These are phyloP conservation scores for Eristalis pertinax DNA, from an alignment of 2,888 invertebrate species.

Conservation along the genomic window DNA sequence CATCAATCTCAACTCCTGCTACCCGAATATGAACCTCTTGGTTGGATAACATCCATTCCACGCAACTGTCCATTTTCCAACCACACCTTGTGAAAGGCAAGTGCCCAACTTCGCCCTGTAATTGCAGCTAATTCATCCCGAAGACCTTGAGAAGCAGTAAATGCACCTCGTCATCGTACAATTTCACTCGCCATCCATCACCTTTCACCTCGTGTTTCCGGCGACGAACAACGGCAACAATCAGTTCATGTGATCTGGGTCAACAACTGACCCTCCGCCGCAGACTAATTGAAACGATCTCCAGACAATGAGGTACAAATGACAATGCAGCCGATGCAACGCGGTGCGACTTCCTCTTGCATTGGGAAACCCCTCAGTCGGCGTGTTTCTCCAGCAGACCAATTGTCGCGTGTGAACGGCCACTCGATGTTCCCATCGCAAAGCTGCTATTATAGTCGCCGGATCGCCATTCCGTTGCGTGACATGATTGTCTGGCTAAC, in stretches of 20 bases:
- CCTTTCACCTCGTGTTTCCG: background rate
- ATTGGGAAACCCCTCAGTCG: constrained; percentile 18
- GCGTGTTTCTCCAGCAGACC: background rate
- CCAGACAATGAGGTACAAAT: background rate
- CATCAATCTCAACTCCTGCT: too few species aligned
- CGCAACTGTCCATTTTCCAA: too few species aligned
- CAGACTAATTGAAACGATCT: background rate
- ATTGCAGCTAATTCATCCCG: too few species aligned
- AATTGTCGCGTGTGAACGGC: constrained; percentile 40
- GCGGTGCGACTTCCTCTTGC: constrained; percentile 18
- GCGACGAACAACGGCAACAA: background rate
- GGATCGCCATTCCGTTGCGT: constrained; percentile 2
- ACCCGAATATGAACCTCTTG: too few species aligned
- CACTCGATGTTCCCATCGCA: background rate
- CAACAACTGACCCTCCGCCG: background rate
- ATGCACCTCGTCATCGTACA: too few species aligned
- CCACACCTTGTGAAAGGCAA: too few species aligned
- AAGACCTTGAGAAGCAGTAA: too few species aligned
- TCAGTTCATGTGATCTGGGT: background rate
- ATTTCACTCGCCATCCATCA: background rate
- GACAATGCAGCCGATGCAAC: background rate
- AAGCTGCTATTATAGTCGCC: background rate
- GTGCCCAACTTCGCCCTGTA: too few species aligned
- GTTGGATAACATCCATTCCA: too few species aligned
- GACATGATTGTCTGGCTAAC: background rate